phyloP scores from a whole-genome alignment of 1,140 invertebrate genomes.

The Bombus huntii region DNA sequence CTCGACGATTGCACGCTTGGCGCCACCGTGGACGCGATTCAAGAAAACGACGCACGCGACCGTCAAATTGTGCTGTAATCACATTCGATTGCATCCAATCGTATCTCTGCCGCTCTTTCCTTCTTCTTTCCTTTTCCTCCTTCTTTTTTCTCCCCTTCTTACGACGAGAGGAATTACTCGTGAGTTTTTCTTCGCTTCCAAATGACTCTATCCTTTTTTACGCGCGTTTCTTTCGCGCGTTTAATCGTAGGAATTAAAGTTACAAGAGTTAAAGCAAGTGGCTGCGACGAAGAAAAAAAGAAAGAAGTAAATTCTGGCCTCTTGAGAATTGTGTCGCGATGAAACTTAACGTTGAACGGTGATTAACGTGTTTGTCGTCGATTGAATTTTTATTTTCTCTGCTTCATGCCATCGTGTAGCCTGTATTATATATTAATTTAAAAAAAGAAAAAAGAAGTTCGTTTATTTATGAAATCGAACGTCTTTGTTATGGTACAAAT shows the following conservation, averaged over 20 bases:
- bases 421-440: too few species aligned
- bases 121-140: too few species aligned
- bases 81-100: neutral
- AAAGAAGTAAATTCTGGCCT: neutral
- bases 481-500: too few species aligned
- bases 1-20: conserved; percentile 2
- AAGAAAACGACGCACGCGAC: conserved; percentile 16
- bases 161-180: neutral
- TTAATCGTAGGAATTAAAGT: neutral
- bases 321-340: neutral
- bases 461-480: too few species aligned
- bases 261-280: neutral
- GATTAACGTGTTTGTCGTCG: neutral
- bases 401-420: too few species aligned
- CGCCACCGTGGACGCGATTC: conserved; percentile 21
- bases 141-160: neutral
- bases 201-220: neutral
- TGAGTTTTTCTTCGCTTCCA: neutral
- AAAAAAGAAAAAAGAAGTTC: too few species aligned
- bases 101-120: neutral
- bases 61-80: conserved; percentile 8
- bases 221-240: neutral
- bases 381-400: neutral
- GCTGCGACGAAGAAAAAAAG: neutral
- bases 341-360: too few species aligned